phyloP scores from a whole-genome alignment of 2,113 vertebrate species.

The Neolamprologus brichardi region DNA sequence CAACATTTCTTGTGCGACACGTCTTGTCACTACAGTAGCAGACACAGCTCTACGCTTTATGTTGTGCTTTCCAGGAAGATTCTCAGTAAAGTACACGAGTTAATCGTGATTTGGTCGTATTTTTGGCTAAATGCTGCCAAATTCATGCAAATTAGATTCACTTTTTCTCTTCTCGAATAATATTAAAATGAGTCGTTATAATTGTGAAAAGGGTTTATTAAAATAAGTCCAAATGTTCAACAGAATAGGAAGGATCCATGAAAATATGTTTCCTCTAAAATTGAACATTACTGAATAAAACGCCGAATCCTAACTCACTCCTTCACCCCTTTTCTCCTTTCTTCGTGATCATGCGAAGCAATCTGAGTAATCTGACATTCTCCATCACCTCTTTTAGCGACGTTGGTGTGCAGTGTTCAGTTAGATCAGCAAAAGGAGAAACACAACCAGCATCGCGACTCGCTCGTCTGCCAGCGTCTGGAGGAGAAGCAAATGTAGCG shows the following conservation, averaged over 20 bases:
- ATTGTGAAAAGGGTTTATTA: background rate
- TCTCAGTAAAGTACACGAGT: background rate
- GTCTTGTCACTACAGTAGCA: constrained; percentile 27
- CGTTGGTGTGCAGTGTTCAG: background rate
- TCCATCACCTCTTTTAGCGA: background rate
- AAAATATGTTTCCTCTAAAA: background rate
- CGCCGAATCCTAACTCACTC: background rate
- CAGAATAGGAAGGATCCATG: background rate
- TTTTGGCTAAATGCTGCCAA: background rate
- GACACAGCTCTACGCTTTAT: background rate
- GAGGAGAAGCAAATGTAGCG: background rate
- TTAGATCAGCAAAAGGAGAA: background rate
- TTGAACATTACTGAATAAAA: background rate
- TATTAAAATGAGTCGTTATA: background rate
- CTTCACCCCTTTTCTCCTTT: background rate
- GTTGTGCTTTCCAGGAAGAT: background rate
- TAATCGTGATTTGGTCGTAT: background rate
- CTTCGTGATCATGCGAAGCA: background rate
- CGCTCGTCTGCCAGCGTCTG: background rate
- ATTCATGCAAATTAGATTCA: background rate
- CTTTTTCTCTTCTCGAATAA: background rate
- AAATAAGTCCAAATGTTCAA: background rate
- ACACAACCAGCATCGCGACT: background rate
- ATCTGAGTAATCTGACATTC: background rate
- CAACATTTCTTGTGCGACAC: constrained; percentile 10